Evolutionary conservation across 2,113 vertebrate species (phyloP).

Genomic region (Cynoglossus semilaevis): DNA sequence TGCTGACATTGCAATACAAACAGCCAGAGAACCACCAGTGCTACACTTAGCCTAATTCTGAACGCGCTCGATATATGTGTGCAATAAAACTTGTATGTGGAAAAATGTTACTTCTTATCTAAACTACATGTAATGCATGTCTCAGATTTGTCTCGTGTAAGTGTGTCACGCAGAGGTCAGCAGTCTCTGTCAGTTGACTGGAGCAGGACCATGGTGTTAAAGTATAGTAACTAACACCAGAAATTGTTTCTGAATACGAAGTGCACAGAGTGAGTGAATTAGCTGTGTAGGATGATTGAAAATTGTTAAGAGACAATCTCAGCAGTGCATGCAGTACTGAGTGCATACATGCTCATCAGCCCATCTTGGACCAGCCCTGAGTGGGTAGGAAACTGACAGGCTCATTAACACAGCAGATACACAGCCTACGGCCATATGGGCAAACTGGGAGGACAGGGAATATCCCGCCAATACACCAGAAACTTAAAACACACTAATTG

Average conservation of each 20-base stretch:
- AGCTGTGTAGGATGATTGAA: conserved; percentile 7
- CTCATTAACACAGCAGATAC: conserved; percentile 72
- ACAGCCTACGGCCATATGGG: conserved; percentile 71
- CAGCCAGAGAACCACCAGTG: too few relatives aligned
- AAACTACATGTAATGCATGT: too few relatives aligned
- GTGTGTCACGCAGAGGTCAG: too few relatives aligned
- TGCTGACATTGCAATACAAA: too few relatives aligned
- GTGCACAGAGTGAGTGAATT: background rate
- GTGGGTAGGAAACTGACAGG: conserved; percentile 59
- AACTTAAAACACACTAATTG: conserved; percentile 74
- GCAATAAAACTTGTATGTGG: too few relatives aligned
- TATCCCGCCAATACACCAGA: conserved; percentile 57
- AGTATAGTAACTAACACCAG: background rate
- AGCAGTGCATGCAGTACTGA: conserved; percentile 1
- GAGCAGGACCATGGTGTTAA: too few relatives aligned
- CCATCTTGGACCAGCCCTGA: conserved; percentile 32
- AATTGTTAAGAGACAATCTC: background rate
- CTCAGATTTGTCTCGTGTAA: too few relatives aligned
- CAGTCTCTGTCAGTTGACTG: too few relatives aligned
- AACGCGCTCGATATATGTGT: too few relatives aligned
- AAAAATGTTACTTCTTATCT: too few relatives aligned
- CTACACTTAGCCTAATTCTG: too few relatives aligned
- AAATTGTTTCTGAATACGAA: background rate
- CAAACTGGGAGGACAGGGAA: conserved; percentile 68
- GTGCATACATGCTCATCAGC: conserved; percentile 31